phyloP scores from a whole-genome alignment of 2,797 vertebrate genomes.

The Pelobates cultripes region DNA sequence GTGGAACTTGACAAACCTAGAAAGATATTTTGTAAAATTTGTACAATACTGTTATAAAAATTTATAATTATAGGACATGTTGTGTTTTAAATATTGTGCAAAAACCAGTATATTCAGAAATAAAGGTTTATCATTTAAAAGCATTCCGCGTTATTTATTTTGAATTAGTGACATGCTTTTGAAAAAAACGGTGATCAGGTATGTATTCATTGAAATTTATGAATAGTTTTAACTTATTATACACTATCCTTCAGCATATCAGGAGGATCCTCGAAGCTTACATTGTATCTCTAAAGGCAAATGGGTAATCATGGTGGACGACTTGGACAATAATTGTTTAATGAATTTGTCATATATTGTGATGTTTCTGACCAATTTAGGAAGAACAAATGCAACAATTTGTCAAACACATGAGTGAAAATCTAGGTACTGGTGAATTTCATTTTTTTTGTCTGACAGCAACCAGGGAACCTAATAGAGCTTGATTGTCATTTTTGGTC shows the following conservation, averaged over 20 bases:
- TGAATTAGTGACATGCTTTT: slow-evolving; percentile 31
- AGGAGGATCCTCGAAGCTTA: too few species aligned
- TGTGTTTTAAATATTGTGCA: slow-evolving; percentile 94
- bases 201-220: slow-evolving; percentile 24
- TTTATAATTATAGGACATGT: slow-evolving; percentile 91
- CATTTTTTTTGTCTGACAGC: too few species aligned
- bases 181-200: background rate
- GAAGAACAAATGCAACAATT: too few species aligned
- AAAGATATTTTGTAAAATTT: slow-evolving; percentile 97
- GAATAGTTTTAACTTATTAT: slow-evolving; percentile 8
- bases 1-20: slow-evolving; percentile 92
- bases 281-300: too few species aligned
- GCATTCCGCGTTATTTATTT: slow-evolving; percentile 51
- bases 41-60: slow-evolving; percentile 92
- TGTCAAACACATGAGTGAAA: too few species aligned
- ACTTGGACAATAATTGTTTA: too few species aligned
- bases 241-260: background rate
- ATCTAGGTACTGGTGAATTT: too few species aligned
- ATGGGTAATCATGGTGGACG: too few species aligned
- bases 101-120: slow-evolving; percentile 96
- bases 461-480: too few species aligned
- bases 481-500: too few species aligned
- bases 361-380: too few species aligned
- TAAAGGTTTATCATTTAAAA: slow-evolving; percentile 96
- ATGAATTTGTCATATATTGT: too few species aligned